These are phyloP conservation scores for Drosophila sordidapex DNA, from an alignment of 2,888 invertebrate species.

Conservation along the genomic window DNA sequence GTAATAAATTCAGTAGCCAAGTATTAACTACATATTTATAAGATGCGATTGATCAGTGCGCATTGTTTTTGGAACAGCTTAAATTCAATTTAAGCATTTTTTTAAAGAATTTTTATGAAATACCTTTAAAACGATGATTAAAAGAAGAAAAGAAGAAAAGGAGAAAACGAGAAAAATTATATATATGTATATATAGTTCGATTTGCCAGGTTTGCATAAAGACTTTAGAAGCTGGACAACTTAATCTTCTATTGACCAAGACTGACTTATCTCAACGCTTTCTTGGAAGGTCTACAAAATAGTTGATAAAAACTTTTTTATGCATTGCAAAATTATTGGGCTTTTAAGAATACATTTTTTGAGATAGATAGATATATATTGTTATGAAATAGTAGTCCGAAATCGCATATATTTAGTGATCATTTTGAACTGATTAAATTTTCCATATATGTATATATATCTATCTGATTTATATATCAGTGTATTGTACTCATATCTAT, in stretches of 20 bases:
- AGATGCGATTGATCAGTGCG: slow-evolving; percentile 25
- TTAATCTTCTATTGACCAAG: not conserved
- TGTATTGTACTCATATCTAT: not conserved
- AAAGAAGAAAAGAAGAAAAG: no score
- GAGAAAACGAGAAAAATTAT: no score
- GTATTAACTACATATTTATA: slow-evolving; percentile 55
- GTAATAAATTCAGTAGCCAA: slow-evolving; percentile 66
- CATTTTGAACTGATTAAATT: not conserved
- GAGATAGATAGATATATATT: not conserved
- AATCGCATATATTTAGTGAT: not conserved
- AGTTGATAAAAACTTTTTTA: not conserved
- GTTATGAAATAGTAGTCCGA: no score
- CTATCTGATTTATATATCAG: not conserved
- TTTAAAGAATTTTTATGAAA: not conserved
- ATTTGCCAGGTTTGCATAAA: not conserved
- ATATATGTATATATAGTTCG: not conserved
- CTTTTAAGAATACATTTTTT: not conserved
- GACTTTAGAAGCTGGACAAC: not conserved
- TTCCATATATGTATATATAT: rapidly evolving
- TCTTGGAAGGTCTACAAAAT: not conserved
- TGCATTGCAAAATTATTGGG: not conserved
- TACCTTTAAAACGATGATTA: not conserved
- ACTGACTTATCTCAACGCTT: not conserved
- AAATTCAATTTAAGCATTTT: not conserved
- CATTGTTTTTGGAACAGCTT: slow-evolving; percentile 29